These are phyloP conservation scores for Spondyliosoma cantharus DNA, from an alignment of 2,797 vertebrate genomes.

Conservation along the genomic window DNA sequence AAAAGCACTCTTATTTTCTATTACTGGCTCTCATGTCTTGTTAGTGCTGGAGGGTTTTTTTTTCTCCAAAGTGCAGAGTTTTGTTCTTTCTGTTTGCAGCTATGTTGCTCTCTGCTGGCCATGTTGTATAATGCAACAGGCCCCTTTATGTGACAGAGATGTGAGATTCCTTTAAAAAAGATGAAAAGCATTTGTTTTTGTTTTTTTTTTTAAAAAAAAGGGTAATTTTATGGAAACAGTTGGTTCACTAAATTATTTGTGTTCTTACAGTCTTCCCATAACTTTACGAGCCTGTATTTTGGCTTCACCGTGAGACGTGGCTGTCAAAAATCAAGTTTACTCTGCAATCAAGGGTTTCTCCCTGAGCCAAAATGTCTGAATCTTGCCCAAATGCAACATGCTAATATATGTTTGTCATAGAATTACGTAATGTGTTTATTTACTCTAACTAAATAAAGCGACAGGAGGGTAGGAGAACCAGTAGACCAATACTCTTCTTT, in stretches of 20 bases:
- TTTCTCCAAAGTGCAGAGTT: not conserved
- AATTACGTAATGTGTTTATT: not conserved
- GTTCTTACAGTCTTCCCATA: not conserved
- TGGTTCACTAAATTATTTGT: not conserved
- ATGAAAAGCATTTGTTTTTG: not conserved
- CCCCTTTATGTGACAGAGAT: not conserved
- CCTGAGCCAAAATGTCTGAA: not conserved
- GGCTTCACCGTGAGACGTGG: not conserved
- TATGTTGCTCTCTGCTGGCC: conserved; percentile 80
- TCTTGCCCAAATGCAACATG: no score
- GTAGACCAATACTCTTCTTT: not conserved
- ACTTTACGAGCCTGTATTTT: not conserved
- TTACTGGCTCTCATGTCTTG: conserved; percentile 10
- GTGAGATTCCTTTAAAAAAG: not conserved
- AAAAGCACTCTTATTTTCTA: conserved; percentile 18
- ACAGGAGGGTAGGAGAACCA: conserved; percentile 34
- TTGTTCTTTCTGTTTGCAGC: conserved; percentile 50
- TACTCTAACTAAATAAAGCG: conserved; percentile 13
- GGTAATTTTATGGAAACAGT: not conserved
- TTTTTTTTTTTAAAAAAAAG: not conserved
- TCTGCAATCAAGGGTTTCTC: not conserved
- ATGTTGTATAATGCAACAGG: conserved; percentile 40
- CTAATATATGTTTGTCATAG: conserved; percentile 6
- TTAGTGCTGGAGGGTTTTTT: conserved; percentile 19
- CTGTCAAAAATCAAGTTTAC: conserved; percentile 6